Conservation (phyloP, 2,113 vertebrate species). For the Epinephelus fuscoguttatus region DNA sequence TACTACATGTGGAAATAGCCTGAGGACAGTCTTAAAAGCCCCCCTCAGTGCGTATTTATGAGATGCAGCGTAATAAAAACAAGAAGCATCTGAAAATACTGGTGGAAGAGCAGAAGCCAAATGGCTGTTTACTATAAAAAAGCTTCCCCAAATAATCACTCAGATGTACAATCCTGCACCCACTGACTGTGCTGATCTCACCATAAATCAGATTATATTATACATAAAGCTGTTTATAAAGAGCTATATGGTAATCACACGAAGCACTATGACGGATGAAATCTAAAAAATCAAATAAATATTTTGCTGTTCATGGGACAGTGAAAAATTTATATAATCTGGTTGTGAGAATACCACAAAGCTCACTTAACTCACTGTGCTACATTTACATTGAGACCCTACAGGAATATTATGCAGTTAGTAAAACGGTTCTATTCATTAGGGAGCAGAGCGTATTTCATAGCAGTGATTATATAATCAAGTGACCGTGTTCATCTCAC, state of each 20-base stretch:
- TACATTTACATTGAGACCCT: too few relatives aligned
- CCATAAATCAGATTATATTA: slow-evolving; percentile 18
- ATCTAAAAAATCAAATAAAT: slow-evolving; percentile 1
- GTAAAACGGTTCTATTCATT: neutral
- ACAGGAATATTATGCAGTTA: neutral
- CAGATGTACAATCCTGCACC: neutral
- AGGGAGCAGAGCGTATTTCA: neutral
- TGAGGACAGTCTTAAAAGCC: slow-evolving; percentile 1
- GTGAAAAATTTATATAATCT: neutral
- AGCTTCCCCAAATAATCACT: slow-evolving; percentile 26
- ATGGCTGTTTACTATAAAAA: slow-evolving; percentile 22
- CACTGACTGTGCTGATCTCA: slow-evolving; percentile 13
- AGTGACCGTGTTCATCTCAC: neutral
- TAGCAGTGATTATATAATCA: neutral
- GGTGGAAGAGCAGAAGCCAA: slow-evolving; percentile 10
- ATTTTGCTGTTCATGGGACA: neutral
- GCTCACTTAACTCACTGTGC: neutral
- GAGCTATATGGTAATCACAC: slow-evolving; percentile 1
- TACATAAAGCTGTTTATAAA: slow-evolving; percentile 4
- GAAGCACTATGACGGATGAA: neutral
- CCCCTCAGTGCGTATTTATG: slow-evolving; percentile 7
- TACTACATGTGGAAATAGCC: slow-evolving; percentile 42
- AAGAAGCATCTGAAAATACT: neutral
- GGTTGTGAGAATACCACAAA: neutral
- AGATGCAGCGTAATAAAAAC: slow-evolving; percentile 8